A percentile compares a stretch with the other conserved stretches of the same genome.
Conservation (phyloP, 2,888 invertebrate species). For the Caenorhabditis doughertyi region DNA sequence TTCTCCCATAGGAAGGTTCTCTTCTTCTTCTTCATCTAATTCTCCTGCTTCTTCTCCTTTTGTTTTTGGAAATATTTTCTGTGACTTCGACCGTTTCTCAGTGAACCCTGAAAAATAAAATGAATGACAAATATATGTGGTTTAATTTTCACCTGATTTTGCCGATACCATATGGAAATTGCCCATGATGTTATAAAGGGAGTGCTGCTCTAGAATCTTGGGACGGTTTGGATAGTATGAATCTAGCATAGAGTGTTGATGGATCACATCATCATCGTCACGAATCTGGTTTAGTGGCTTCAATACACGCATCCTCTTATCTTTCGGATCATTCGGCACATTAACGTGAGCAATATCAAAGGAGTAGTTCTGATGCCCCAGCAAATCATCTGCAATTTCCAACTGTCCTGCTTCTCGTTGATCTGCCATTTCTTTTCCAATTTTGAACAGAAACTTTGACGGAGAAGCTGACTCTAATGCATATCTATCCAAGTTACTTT, state of each 20-base stretch:
- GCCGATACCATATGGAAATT: too few relatives aligned
- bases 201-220: not conserved
- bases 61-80: too few relatives aligned
- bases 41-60: too few relatives aligned
- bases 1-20: too few relatives aligned
- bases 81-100: too few relatives aligned
- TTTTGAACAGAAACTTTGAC: not conserved
- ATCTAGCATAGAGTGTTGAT: not conserved
- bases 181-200: too few relatives aligned
- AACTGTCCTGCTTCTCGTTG: not conserved
- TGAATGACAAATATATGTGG: too few relatives aligned
- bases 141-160: too few relatives aligned
- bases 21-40: too few relatives aligned
- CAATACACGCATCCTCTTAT: not conserved
- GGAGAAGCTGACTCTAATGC: not conserved
- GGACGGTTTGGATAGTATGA: conserved; percentile 20
- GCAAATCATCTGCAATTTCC: not conserved
- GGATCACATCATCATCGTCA: not conserved
- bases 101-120: too few relatives aligned
- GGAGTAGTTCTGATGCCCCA: conserved; percentile 1
- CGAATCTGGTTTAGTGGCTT: not conserved
- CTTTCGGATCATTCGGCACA: not conserved
- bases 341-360: conserved; percentile 16
- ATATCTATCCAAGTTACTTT: not conserved
- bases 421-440: not conserved